Evolutionary conservation across 2,797 vertebrate species (phyloP).

Genomic region (Etheostoma nigrum): DNA sequence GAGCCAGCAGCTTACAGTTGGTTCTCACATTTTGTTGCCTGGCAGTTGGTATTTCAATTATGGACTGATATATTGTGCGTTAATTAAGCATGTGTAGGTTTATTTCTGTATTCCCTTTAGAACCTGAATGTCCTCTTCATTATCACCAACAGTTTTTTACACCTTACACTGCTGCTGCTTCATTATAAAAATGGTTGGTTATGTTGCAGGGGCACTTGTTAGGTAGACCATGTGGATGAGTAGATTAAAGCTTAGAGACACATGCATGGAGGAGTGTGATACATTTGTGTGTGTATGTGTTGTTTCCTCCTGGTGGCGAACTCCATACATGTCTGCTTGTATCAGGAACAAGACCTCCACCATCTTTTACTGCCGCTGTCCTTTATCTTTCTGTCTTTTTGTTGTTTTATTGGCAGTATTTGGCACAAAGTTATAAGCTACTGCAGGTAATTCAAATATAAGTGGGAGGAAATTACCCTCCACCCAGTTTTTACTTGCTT

Average conservation of each 20-base stretch:
- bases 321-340: not conserved
- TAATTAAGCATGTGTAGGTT: not conserved
- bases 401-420: not conserved
- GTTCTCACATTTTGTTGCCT: not conserved
- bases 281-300: not conserved
- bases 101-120: not conserved
- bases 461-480: not conserved
- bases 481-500: not conserved
- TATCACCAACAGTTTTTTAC: not conserved
- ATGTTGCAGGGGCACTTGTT: not conserved
- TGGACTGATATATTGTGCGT: not conserved
- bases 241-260: not conserved
- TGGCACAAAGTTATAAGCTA: not conserved
- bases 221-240: not conserved
- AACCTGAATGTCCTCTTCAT: not conserved
- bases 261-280: not conserved
- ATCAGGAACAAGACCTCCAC: not conserved
- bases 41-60: not conserved
- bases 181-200: not conserved
- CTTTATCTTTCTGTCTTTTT: not conserved
- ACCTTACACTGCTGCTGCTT: not conserved
- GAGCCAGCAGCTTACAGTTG: not conserved
- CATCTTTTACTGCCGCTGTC: no score
- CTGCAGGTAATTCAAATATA: not conserved
- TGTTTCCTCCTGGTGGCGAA: slow-evolving; percentile 43